These are phyloP conservation scores for Megalurothrips usitatus DNA, from an alignment of 2,888 invertebrate species.

Conservation along the genomic window DNA sequence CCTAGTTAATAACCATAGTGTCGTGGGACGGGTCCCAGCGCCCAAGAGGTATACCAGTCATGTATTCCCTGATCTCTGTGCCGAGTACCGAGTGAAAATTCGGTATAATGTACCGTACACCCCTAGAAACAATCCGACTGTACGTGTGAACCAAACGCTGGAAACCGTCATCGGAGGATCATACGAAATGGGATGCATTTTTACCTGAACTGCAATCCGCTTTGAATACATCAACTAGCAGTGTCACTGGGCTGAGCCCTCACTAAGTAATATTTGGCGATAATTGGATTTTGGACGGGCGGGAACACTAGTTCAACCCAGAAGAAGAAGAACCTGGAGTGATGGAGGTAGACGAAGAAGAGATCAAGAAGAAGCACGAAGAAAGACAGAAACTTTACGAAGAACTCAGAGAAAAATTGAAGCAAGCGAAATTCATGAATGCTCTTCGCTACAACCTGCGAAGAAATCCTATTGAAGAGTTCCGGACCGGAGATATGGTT, in stretches of 20 bases:
- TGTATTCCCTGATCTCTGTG: no score
- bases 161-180: neutral
- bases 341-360: neutral
- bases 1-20: no score
- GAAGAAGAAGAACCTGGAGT: neutral
- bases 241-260: neutral
- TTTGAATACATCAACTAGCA: neutral
- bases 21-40: no score
- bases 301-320: neutral
- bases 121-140: neutral
- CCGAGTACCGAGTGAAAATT: no score
- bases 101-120: no score
- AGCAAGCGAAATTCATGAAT: neutral
- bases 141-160: neutral
- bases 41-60: no score
- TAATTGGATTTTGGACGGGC: neutral
- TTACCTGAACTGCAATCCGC: neutral
- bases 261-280: neutral
- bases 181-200: neutral
- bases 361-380: neutral
- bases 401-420: neutral
- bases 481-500: conserved; percentile 3
- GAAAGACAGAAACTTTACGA: neutral
- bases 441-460: neutral
- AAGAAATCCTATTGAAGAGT: neutral